phyloP scores from a whole-genome alignment of 2,888 invertebrate species.

The Limnephilus rhombicus region DNA sequence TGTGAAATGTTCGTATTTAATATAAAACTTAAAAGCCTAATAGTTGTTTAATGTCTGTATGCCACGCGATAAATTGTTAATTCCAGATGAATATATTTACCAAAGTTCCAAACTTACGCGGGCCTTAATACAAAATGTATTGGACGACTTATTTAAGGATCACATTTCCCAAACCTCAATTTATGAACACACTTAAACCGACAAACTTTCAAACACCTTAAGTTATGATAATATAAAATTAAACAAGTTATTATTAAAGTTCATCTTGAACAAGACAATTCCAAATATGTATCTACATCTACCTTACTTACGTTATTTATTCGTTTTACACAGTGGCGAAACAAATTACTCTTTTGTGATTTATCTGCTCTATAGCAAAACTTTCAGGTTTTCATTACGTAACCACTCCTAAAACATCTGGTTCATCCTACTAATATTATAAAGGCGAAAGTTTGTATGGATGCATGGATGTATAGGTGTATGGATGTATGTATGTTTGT shows the following conservation, averaged over 20 bases:
- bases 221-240: background rate
- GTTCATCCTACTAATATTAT: too few species aligned
- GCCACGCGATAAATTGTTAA: background rate
- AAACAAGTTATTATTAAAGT: conserved; percentile 3
- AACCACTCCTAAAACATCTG: background rate
- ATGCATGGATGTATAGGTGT: too few species aligned
- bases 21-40: background rate
- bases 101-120: background rate
- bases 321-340: background rate
- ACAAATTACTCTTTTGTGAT: background rate
- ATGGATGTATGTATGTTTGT: too few species aligned
- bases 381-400: background rate
- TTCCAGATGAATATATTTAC: background rate
- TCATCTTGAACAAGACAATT: background rate
- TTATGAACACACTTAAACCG: background rate
- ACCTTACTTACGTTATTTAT: background rate
- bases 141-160: background rate
- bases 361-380: background rate
- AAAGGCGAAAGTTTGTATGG: too few species aligned
- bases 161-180: background rate
- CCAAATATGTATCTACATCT: background rate
- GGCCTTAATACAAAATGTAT: background rate
- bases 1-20: background rate
- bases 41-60: background rate
- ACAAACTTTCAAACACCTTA: background rate